Conservation (phyloP, 1,140 invertebrate species). For the Aethina tumida region DNA sequence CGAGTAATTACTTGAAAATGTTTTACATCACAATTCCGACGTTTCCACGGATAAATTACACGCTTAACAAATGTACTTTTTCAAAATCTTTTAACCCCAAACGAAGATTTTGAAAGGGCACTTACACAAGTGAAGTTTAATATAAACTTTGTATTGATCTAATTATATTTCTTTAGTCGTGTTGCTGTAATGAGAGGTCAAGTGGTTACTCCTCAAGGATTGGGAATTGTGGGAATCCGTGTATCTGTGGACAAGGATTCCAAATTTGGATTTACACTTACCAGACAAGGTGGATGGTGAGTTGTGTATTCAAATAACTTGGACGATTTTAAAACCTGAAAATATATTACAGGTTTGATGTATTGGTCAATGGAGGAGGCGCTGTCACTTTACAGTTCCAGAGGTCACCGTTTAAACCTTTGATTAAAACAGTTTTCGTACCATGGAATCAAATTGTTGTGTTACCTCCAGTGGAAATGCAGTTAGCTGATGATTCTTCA, state of each 20-base stretch:
- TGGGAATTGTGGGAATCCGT: constrained; percentile 90
- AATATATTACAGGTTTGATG: constrained; percentile 75
- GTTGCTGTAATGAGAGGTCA: constrained; percentile 97
- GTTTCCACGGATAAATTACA: too few species aligned
- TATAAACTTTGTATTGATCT: too few species aligned
- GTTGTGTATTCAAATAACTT: constrained; percentile 34
- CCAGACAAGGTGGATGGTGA: constrained; percentile 89
- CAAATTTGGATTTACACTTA: constrained; percentile 92
- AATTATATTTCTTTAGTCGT: constrained; percentile 69
- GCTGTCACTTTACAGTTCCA: constrained; percentile 95
- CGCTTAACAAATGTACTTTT: too few species aligned
- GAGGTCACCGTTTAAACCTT: constrained; percentile 78
- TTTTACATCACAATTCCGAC: not conserved
- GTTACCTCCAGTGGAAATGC: constrained; percentile 76
- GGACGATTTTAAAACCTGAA: not conserved
- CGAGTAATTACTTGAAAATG: too few species aligned
- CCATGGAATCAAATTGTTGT: constrained; percentile 95
- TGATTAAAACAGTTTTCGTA: constrained; percentile 80
- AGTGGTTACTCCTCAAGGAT: constrained; percentile 84
- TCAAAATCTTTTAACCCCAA: too few species aligned
- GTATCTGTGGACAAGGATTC: constrained; percentile 91
- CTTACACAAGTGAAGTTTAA: too few species aligned
- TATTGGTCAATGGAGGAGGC: constrained; percentile 97
- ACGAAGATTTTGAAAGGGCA: too few species aligned
- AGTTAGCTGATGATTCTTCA: constrained; percentile 60